Percentiles rank a stretch among this genome's conserved stretches.
These are phyloP conservation scores for Chrysochloris asiatica DNA, from an alignment of 2,113 vertebrate species.

Conservation along the genomic window DNA sequence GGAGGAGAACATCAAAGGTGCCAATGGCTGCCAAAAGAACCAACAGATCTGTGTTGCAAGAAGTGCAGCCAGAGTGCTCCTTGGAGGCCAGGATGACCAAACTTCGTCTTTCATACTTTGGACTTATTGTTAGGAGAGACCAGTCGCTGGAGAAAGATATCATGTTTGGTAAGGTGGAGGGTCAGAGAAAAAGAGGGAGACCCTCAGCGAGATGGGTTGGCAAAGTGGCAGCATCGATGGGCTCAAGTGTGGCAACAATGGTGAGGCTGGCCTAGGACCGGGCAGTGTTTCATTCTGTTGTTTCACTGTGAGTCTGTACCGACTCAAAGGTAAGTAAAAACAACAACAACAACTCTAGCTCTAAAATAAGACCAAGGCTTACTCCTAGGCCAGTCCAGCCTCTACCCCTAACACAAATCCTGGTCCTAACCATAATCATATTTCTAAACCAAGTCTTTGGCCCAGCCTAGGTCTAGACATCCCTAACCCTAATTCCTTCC, in stretches of 20 bases:
- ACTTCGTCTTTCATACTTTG: neutral
- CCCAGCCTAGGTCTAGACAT: no score
- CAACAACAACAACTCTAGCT: no score
- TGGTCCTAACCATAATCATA: no score
- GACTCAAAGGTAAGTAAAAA: no score
- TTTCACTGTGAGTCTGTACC: no score
- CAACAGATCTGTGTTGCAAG: neutral
- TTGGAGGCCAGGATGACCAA: neutral
- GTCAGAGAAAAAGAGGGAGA: neutral
- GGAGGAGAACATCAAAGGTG: neutral
- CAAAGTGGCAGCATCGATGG: neutral
- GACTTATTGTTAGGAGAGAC: neutral
- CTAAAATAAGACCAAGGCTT: no score
- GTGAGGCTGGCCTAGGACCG: neutral
- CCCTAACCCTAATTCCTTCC: no score
- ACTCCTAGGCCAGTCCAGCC: no score
- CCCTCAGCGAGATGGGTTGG: neutral
- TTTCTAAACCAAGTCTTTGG: no score
- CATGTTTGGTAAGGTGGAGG: neutral
- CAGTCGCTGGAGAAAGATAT: neutral
- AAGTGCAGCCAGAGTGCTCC: neutral
- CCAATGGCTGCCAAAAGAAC: neutral
- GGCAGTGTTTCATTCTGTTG: neutral
- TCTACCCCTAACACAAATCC: no score
- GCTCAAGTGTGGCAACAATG: neutral